phyloP scores from a whole-genome alignment of 2,888 invertebrate genomes.

The Heliconius sara region DNA sequence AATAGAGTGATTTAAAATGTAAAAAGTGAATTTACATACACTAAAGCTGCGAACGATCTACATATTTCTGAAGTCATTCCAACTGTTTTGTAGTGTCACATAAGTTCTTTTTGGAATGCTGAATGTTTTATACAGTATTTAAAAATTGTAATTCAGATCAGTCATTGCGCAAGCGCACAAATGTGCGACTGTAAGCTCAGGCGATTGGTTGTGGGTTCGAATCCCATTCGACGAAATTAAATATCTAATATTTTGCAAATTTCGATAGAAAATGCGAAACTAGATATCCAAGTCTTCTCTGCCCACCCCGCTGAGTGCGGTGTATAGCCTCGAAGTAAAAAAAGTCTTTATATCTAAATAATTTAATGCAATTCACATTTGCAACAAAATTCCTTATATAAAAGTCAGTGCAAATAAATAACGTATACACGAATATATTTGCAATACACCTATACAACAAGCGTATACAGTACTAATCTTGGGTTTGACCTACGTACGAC shows the following conservation, averaged over 20 bases:
- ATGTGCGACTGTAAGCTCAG: too few species aligned
- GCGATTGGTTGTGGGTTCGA: too few species aligned
- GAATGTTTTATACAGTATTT: neutral
- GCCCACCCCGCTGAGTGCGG: neutral
- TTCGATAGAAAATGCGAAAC: neutral
- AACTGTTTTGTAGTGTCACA: neutral
- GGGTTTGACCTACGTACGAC: slow-evolving; percentile 23
- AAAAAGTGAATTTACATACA: slow-evolving; percentile 14
- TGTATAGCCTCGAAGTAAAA: neutral
- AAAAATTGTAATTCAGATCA: too few species aligned
- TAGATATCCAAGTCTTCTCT: too few species aligned
- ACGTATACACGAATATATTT: neutral
- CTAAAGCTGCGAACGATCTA: slow-evolving; percentile 10
- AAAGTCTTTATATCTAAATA: neutral
- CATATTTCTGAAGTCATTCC: slow-evolving; percentile 5
- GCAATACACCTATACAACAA: slow-evolving; percentile 21
- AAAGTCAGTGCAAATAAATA: neutral
- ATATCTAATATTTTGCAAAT: too few species aligned
- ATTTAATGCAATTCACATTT: neutral
- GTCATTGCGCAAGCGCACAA: too few species aligned
- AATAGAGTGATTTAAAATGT: slow-evolving; percentile 21
- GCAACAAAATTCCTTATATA: neutral
- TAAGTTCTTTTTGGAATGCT: neutral
- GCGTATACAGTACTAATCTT: slow-evolving; percentile 12
- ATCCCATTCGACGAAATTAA: too few species aligned